Conservation (phyloP, 2,797 vertebrate species). For the Sebastes trivittatus region DNA sequence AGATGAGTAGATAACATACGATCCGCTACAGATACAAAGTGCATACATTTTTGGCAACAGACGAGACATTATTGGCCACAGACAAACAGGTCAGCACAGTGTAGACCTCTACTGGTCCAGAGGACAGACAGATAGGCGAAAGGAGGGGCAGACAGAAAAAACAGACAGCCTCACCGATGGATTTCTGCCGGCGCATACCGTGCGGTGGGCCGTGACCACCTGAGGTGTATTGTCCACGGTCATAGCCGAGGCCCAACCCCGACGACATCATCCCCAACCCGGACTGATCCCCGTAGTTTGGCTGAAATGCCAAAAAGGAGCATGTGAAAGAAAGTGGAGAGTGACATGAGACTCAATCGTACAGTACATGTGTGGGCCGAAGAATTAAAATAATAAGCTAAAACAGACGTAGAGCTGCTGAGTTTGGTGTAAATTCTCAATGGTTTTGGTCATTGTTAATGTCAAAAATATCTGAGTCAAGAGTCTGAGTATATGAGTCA, state of each 20-base stretch:
- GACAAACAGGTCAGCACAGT: conserved; percentile 64
- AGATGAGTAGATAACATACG: background rate
- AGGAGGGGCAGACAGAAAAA: conserved; percentile 63
- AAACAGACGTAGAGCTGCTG: background rate
- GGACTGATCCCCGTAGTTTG: conserved; percentile 85
- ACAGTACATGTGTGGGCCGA: background rate
- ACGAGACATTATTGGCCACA: conserved; percentile 54
- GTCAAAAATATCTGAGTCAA: background rate
- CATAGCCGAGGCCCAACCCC: conserved; percentile 85
- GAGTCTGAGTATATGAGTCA: background rate
- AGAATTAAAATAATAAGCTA: background rate
- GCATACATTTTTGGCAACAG: conserved; percentile 36
- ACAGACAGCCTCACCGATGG: conserved; percentile 90
- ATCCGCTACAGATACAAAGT: conserved; percentile 24
- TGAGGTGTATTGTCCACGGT: conserved; percentile 87
- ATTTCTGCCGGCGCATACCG: conserved; percentile 94
- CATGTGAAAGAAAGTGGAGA: background rate
- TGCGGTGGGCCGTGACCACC: conserved; percentile 83
- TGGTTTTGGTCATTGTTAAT: background rate
- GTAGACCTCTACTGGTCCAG: conserved; percentile 47
- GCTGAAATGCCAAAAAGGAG: conserved; percentile 68
- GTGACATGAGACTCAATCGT: background rate
- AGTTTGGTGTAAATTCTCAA: background rate
- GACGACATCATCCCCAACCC: conserved; percentile 83
- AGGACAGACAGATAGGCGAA: conserved; percentile 75